Conservation (phyloP, 2,113 vertebrate genomes). For the Miniopterus natalensis region DNA sequence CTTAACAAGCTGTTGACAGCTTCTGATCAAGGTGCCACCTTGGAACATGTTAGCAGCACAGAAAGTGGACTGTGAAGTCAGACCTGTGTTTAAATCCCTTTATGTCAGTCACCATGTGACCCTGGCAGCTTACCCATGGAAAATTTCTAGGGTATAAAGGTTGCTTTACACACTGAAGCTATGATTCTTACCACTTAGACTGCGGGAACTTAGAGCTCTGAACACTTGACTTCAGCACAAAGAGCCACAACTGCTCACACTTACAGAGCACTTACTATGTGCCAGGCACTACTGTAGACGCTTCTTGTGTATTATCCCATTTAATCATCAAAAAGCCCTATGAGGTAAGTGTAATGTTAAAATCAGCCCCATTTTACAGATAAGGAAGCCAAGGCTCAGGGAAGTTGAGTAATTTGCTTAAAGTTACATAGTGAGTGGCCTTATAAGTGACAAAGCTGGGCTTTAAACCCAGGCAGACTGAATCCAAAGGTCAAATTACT, state of each 20-base stretch:
- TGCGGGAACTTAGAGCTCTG: not conserved
- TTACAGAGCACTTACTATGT: not conserved
- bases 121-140: slow-evolving; percentile 25
- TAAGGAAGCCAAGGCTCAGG: not conserved
- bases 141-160: slow-evolving; percentile 47
- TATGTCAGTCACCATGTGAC: slow-evolving; percentile 39
- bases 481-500: not conserved
- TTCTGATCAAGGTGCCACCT: slow-evolving; percentile 42
- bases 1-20: slow-evolving; percentile 56
- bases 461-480: not conserved
- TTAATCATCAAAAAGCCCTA: slow-evolving; percentile 38
- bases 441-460: not conserved
- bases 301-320: not conserved
- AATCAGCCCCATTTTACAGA: slow-evolving; percentile 1
- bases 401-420: not conserved
- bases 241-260: not conserved
- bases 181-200: not conserved
- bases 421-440: not conserved
- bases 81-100: slow-evolving; percentile 44
- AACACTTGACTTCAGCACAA: not conserved
- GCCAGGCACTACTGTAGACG: not conserved
- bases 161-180: not conserved
- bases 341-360: not conserved
- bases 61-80: slow-evolving; percentile 15
- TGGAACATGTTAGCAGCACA: slow-evolving; percentile 39